phyloP scores from a whole-genome alignment of 2,113 vertebrate species.

The Beaufortia kweichowensis region DNA sequence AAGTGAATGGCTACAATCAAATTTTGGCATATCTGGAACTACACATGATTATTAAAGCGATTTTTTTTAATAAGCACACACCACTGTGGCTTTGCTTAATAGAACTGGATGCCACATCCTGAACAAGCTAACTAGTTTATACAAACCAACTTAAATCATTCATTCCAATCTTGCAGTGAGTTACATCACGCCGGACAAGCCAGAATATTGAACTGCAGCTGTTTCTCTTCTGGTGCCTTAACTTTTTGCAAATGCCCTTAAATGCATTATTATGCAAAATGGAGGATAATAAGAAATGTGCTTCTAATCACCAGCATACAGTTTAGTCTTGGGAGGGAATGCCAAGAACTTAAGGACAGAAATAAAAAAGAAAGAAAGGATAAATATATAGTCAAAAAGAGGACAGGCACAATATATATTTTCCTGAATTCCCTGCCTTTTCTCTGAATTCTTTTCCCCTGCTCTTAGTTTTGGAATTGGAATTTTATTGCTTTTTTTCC shows the following conservation, averaged over 20 bases:
- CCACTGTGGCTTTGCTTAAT: background rate
- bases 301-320: constrained; percentile 38
- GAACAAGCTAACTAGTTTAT: background rate
- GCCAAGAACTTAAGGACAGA: background rate
- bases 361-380: constrained; percentile 12
- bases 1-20: background rate
- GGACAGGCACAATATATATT: background rate
- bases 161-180: constrained; percentile 25
- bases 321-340: constrained; percentile 25
- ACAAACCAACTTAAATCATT: background rate
- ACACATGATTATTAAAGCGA: background rate
- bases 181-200: constrained; percentile 39
- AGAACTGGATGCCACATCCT: background rate
- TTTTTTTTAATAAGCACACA: background rate
- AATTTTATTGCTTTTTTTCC: background rate
- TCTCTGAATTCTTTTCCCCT: background rate
- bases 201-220: constrained; percentile 28
- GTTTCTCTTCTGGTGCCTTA: constrained; percentile 6
- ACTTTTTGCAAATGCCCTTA: constrained; percentile 20
- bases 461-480: background rate
- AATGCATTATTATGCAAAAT: constrained; percentile 33
- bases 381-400: background rate
- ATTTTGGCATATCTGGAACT: background rate
- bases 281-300: constrained; percentile 39
- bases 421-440: background rate